Evolutionary conservation across 2,888 invertebrate species (phyloP).

Genomic region (Hipparchia sbordonii): DNA sequence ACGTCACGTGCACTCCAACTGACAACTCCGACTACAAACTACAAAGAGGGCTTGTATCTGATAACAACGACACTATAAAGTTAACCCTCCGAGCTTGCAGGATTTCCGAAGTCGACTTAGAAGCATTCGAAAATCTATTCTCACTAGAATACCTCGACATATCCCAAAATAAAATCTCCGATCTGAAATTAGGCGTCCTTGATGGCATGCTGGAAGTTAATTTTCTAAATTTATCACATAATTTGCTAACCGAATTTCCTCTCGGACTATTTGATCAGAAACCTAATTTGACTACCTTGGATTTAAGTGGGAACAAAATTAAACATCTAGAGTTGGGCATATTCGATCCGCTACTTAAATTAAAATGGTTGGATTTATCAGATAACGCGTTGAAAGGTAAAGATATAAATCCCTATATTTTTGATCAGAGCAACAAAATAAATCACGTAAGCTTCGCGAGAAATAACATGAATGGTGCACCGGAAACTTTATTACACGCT

Average conservation of each 20-base stretch:
- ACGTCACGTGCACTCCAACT: slow-evolving; percentile 17
- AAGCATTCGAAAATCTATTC: slow-evolving; percentile 53
- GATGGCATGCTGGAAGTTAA: slow-evolving; percentile 51
- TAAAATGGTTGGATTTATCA: slow-evolving; percentile 56
- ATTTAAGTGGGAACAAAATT: slow-evolving; percentile 57
- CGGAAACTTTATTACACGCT: slow-evolving; percentile 50
- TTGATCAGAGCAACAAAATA: slow-evolving; percentile 50
- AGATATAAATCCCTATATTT: slow-evolving; percentile 50
- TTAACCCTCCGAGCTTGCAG: slow-evolving; percentile 50
- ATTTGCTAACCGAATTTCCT: slow-evolving; percentile 52
- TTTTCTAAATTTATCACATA: slow-evolving; percentile 58
- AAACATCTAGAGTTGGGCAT: slow-evolving; percentile 50
- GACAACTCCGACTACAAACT: slow-evolving; percentile 45
- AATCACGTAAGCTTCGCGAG: slow-evolving; percentile 56
- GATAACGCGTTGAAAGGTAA: slow-evolving; percentile 54
- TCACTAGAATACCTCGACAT: slow-evolving; percentile 56
- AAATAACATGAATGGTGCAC: slow-evolving; percentile 56
- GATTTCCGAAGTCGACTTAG: slow-evolving; percentile 50
- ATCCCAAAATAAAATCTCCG: slow-evolving; percentile 55
- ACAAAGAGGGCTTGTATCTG: slow-evolving; percentile 51
- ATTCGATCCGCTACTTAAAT: slow-evolving; percentile 53
- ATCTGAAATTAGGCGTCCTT: slow-evolving; percentile 55
- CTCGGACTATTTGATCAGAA: slow-evolving; percentile 59
- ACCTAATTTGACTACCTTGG: slow-evolving; percentile 53
- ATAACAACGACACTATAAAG: slow-evolving; percentile 47